Base-by-base conservation (phyloP, 23 tunicate species). In the Ascidia mentula region DNA sequence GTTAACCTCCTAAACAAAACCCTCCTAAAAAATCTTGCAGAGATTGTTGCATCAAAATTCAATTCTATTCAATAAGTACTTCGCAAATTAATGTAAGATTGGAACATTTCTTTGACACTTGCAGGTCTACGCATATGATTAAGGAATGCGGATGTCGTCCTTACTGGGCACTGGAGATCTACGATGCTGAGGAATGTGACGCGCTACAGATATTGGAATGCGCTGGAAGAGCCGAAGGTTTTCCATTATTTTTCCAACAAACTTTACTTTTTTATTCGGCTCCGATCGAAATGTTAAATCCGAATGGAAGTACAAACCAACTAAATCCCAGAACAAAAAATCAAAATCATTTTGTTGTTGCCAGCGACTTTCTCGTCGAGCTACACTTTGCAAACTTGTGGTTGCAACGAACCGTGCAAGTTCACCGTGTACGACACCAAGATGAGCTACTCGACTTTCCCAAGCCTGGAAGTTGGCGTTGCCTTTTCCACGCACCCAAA, bases 211-310 rank as follows among this genome's bases (percentile, higher is more conserved):
- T 86, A 26, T 32, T 86, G 33, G 36, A 74, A 17, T 86, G 90
- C 38, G 76, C 85, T 0, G 90, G 90, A 36, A 42, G 30, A 40
- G 85, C 90, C 18, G 90, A 86, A 73, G 85, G 90, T 86, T 38
- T 1, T n/a, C n/a, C n/a, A n/a, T n/a, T n/a, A n/a, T n/a, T n/a
- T n/a, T n/a, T n/a, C n/a, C n/a, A n/a, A n/a, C n/a, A n/a, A n/a
- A n/a, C n/a, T n/a, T n/a, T n/a, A n/a, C n/a, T n/a, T n/a, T n/a
- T n/a, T n/a, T n/a, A n/a, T n/a, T n/a, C n/a, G n/a, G n/a, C n/a
- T n/a, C n/a, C n/a, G n/a, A n/a, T n/a, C n/a, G n/a, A n/a, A n/a
- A n/a, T n/a, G n/a, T n/a, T n/a, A n/a, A n/a, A n/a, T n/a, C n/a
- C n/a, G n/a, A n/a, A n/a, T n/a, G n/a, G n/a, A n/a, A n/a, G n/a